These are phyloP conservation scores for Chloropsis cyanopogon DNA, from an alignment of 2,113 vertebrate genomes.

Conservation along the genomic window DNA sequence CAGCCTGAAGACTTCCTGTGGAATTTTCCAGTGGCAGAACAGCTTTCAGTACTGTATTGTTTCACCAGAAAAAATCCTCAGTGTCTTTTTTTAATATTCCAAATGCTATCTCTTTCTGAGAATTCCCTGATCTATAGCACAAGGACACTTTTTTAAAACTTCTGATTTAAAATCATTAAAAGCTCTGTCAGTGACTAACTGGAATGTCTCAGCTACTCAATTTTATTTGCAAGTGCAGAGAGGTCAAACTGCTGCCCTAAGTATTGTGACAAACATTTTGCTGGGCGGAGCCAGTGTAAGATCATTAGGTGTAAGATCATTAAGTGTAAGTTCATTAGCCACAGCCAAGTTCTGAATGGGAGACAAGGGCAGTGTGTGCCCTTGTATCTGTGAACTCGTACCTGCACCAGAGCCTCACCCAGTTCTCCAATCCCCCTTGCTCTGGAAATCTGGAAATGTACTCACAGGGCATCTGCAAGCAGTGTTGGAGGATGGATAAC, in stretches of 20 bases:
- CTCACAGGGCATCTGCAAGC: conserved; percentile 96
- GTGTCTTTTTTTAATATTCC: background rate
- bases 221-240: background rate
- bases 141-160: background rate
- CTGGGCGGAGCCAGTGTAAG: background rate
- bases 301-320: background rate
- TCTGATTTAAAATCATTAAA: background rate
- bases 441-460: background rate
- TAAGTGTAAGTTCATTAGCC: background rate
- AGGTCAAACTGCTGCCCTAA: background rate
- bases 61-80: background rate
- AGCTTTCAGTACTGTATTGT: background rate
- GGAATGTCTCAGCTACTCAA: background rate
- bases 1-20: background rate
- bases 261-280: background rate
- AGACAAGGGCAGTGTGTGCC: background rate
- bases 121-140: background rate
- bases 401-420: background rate
- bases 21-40: conserved; percentile 13
- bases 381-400: background rate
- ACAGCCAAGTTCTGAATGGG: background rate
- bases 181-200: background rate
- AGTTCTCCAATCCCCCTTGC: background rate
- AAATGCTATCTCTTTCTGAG: background rate
- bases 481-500: conserved; percentile 94